Evolutionary conservation across 2,113 vertebrate species (phyloP).

Genomic region (Theropithecus gelada): DNA sequence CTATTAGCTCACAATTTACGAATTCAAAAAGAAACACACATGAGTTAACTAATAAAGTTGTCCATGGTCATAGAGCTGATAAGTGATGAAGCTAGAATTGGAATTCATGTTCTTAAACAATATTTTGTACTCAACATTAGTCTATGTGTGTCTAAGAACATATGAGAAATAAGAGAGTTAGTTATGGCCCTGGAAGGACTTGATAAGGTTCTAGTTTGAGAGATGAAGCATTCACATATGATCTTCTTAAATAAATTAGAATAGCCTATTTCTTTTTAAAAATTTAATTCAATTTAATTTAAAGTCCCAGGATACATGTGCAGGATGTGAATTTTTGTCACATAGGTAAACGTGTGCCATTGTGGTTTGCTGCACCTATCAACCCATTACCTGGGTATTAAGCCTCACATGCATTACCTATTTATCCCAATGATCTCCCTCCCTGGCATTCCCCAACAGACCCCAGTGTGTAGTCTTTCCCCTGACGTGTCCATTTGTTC

Average conservation of each 20-base stretch:
- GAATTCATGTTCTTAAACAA: background rate
- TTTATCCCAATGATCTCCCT: too few species aligned
- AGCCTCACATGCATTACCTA: too few species aligned
- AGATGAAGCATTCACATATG: background rate
- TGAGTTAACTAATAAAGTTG: background rate
- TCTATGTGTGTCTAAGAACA: background rate
- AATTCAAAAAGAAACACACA: background rate
- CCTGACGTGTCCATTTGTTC: too few species aligned
- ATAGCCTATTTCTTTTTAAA: too few species aligned
- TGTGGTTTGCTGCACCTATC: too few species aligned
- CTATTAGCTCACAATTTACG: background rate
- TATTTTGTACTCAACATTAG: background rate
- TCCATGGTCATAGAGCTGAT: background rate
- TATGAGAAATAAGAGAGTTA: background rate
- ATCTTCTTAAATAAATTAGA: background rate
- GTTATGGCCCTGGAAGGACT: background rate
- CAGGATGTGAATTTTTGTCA: too few species aligned
- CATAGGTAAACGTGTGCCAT: too few species aligned
- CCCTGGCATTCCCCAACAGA: too few species aligned
- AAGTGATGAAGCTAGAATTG: background rate
- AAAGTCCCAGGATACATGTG: too few species aligned
- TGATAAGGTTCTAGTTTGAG: background rate
- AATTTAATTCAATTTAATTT: too few species aligned
- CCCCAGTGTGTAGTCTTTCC: too few species aligned
- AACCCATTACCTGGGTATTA: too few species aligned